Evolutionary conservation across 2,113 vertebrate species (phyloP), one percentile per base, ranked within the genome.

Genomic region (Poicephalus gulielmi): DNA sequence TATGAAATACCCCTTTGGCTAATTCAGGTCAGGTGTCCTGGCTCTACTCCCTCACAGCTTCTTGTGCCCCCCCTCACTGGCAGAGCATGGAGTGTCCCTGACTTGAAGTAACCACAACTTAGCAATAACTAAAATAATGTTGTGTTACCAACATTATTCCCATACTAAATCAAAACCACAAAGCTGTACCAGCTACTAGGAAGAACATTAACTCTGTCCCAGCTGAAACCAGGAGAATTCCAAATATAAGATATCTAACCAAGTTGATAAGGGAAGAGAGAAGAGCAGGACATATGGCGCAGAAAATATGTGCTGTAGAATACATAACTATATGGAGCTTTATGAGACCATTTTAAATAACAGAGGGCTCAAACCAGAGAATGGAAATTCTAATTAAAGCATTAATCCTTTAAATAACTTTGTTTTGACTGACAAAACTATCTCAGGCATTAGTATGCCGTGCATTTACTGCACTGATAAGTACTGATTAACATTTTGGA

Each of bases 351-450:
- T 92, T 92, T 88, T 41, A 88, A 90, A 25, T 39, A 43, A 83
- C 16, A 47, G 30, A 83, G 43, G 19, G 66, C n/a, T 49, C 43
- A 60, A 95, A 95, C 35, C 43, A 88, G 85, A 75, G 37, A 90
- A 78, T 17, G 70, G 43, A 95, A 95, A 92, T 59, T 5, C 47
- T 84, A 90, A 92, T 74, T 78, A 63, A 91, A 90, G 81, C 63
- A 93, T 88, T 43, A 94, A 95, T 77, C 59, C 46, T 64, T 46
- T 57, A 63, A 86, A 63, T 79, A 83, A 77, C 43, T 74, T 89
- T 83, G 35, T 82, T 79, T 81, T 68, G 68, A 10, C 43, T 86
- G 41, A 52, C 11, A 67, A 88, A 81, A 91, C 44, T 47, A 67
- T 59, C 57, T 92, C 35, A 82, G 31, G 50, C 13, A 62, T 78